A percentile compares a stretch with the other conserved stretches of the same genome.
Conservation (phyloP, 2,888 invertebrate genomes). For the Hyposoter didymator region DNA sequence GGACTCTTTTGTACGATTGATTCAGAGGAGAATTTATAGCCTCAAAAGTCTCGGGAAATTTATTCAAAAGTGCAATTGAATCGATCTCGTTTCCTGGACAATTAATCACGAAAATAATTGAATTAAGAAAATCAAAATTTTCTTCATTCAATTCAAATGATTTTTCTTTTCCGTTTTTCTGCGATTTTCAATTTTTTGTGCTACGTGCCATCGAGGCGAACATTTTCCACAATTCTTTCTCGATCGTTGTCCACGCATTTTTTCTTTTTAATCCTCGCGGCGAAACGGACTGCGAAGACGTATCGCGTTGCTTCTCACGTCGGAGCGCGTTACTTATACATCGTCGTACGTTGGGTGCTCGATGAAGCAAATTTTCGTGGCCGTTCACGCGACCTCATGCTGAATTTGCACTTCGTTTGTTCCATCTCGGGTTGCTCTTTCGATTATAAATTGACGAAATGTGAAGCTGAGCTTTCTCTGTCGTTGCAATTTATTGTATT, state of each 20-base stretch:
- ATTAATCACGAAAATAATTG: neutral
- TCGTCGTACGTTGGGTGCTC: slow-evolving; percentile 59
- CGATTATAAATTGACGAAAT: slow-evolving; percentile 69
- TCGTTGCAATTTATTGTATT: too few species aligned
- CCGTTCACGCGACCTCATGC: slow-evolving; percentile 74
- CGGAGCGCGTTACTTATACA: slow-evolving; percentile 76
- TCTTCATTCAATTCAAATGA: slow-evolving; percentile 38
- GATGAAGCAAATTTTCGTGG: slow-evolving; percentile 71
- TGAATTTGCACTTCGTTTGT: slow-evolving; percentile 83
- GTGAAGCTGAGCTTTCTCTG: slow-evolving; percentile 66
- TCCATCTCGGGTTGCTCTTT: slow-evolving; percentile 81
- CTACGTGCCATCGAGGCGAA: slow-evolving; percentile 42
- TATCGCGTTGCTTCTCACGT: slow-evolving; percentile 82
- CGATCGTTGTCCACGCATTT: slow-evolving; percentile 15
- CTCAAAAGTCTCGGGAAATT: neutral
- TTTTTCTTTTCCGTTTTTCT: neutral
- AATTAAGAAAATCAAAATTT: neutral
- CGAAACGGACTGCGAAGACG: slow-evolving; percentile 78
- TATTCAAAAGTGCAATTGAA: neutral
- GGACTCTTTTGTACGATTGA: neutral
- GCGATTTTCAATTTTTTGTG: slow-evolving; percentile 44
- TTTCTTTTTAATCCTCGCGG: slow-evolving; percentile 62
- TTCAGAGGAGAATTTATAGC: neutral
- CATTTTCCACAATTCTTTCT: slow-evolving; percentile 31
- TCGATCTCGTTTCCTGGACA: neutral